Base-by-base conservation (phyloP, 2,888 invertebrate genomes). In the Hyposoter dolosus region DNA sequence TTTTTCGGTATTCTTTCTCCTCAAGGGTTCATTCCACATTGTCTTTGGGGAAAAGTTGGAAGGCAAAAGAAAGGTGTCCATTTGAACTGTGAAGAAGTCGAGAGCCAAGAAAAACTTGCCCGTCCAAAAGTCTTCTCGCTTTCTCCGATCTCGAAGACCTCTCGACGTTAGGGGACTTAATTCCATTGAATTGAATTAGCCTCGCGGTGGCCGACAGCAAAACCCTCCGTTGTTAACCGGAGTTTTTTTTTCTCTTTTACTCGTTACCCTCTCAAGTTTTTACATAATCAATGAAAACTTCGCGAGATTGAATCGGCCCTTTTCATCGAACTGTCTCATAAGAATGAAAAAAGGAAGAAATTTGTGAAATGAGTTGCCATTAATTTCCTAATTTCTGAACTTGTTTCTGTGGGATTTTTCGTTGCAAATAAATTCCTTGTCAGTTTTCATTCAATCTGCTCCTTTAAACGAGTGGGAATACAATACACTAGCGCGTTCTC, bases 121-220 rank as follows among this genome's bases (percentile, higher is more conserved):
- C 81, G 56, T 80, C 80, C 5, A 60, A 75, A 80, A 83, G 75
- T 63, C 28, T 40, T 53, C 66, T 43, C 77, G 60, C 23, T 50
- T n/a, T 53, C 78, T n/a, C 28, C 47, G 53, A 35, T 53, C 69
- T 69, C 56, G 47, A 72, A 50, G 72, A 72, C 72, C 32, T 66
- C 75, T 43, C 60, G 75, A 82, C 82, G 69, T 69, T 63, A 74
- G 85, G 71, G 43, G 71, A 85, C 79, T 85, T 85, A 71, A 82
- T 82, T 82, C 75, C 66, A 50, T 82, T 69, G 85, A 82, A 77
- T 85, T 68, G 81, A 84, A 84, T 84, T 82, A 82, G 81, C 81
- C 68, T 68, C 75, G 63, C 75, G 63, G 35, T 45, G 74, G 66
- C 72, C 69, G 65, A 77, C 77, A 76, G 75, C 75, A 75, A 75